Evolutionary conservation across 2,797 vertebrate genomes (phyloP), one percentile per base, ranked within the genome.

Genomic region (Phataginus tricuspis): DNA sequence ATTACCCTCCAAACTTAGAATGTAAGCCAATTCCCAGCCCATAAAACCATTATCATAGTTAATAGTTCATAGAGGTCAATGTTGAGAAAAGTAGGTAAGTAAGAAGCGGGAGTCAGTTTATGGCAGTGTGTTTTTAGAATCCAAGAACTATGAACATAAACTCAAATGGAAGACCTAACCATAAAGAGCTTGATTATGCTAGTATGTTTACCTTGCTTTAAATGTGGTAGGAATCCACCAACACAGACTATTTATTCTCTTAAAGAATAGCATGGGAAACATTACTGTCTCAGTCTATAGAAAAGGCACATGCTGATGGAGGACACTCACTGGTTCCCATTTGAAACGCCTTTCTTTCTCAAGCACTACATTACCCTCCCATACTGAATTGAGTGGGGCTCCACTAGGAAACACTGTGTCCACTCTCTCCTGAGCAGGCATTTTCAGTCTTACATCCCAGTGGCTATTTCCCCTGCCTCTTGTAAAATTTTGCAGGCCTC

Each of bases 111-210:
- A 77, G 7, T 83, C 57, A 39, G 11, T 74, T 79, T 86, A 78
- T 10, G 86, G 69, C 2, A 49, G 12, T 71, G 82, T 83, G 31
- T 66, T 80, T 78, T 79, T n/a, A 80, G 53, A 91, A 91, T 68
- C 31, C 16, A 79, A 94, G 53, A 95, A 6, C 14, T 59, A 31
- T 64, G 77, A 96, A 57, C 10, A 82, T 74, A 72, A 96, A 59
- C 29, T 90, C 21, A 95, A 96, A 49, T 78, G 14, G n/a, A 92
- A 93, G 63, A 90, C 1, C 29, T 53, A 64, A 2, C 4, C 29
- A 83, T 29, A 71, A 80, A 96, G 37, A 86, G 79, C 86, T 91
- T 51, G 5, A 64, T 55, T 75, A 59, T 57, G 31, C 13, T 61
- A 49, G 14, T 83, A 3, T 77, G 16, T 64, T 74, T 69, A 63